phyloP scores from a whole-genome alignment of 2,113 vertebrate genomes.

The Antechinus stuartii region DNA sequence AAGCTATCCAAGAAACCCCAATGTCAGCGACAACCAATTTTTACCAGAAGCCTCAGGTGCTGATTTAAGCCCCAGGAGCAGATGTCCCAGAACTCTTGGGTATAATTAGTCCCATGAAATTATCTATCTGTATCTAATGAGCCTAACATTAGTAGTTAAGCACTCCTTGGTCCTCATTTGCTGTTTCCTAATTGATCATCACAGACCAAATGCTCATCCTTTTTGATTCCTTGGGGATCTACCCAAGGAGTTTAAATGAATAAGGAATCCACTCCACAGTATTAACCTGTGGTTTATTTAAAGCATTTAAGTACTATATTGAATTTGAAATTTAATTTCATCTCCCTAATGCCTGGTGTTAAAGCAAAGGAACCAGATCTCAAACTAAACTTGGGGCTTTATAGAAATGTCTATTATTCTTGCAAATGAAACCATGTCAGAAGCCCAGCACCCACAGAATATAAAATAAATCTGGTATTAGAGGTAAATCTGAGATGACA shows the following conservation, averaged over 20 bases:
- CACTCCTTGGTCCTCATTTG: rapidly evolving
- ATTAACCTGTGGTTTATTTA: not conserved
- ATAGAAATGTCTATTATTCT: not conserved
- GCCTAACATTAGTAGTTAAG: not conserved
- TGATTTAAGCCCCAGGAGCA: not conserved
- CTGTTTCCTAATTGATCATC: not conserved
- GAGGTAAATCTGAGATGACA: not conserved
- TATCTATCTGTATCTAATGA: not conserved
- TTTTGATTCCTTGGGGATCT: not conserved
- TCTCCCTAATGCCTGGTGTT: not conserved
- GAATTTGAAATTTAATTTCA: not conserved
- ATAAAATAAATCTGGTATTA: not conserved
- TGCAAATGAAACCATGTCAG: not conserved
- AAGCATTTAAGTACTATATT: not conserved
- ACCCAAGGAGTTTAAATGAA: not conserved
- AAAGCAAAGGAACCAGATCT: rapidly evolving
- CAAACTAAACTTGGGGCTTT: not conserved
- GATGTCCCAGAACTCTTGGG: slow-evolving; percentile 40
- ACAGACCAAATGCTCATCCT: not conserved
- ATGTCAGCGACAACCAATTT: slow-evolving; percentile 9
- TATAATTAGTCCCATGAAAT: slow-evolving; percentile 35
- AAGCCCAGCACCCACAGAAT: not conserved
- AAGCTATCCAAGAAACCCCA: slow-evolving; percentile 25
- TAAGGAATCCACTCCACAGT: slow-evolving; percentile 1
- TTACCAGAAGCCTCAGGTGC: not conserved